Evolutionary conservation across 2,888 invertebrate species (phyloP).

Genomic region (Sisyra terminalis): DNA sequence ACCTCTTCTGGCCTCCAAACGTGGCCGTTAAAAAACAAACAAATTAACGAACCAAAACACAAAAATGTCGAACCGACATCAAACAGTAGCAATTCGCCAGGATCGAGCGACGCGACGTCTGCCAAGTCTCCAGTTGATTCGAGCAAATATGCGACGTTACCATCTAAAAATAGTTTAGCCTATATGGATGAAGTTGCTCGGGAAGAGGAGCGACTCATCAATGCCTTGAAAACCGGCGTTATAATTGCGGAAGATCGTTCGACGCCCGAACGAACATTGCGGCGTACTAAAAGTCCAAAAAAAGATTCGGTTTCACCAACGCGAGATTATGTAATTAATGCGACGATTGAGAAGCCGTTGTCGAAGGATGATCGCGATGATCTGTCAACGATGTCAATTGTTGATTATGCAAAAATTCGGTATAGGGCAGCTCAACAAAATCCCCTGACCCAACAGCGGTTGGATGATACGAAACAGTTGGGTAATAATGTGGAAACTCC

Average conservation of each 20-base stretch:
- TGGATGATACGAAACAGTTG: conserved; percentile 18
- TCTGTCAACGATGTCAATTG: conserved; percentile 31
- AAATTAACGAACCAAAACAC: conserved; percentile 17
- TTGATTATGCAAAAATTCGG: conserved; percentile 47
- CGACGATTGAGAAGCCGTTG: conserved; percentile 17
- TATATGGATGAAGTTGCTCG: conserved; percentile 54
- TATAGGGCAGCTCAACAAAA: conserved; percentile 39
- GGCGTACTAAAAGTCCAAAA: neutral
- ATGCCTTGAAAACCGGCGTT: conserved; percentile 59
- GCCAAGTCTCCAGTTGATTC: conserved; percentile 11
- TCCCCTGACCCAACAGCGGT: conserved; percentile 25
- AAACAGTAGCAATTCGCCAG: conserved; percentile 8
- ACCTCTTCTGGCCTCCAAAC: conserved; percentile 29
- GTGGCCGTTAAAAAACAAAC: conserved; percentile 43
- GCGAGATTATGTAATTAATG: conserved; percentile 25
- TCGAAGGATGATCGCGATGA: conserved; percentile 21
- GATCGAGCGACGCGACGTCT: conserved; percentile 6
- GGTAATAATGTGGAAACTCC: conserved; percentile 10
- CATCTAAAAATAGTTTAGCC: conserved; percentile 12
- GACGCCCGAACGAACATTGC: conserved; percentile 11
- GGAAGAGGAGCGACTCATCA: conserved; percentile 62
- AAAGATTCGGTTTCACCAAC: neutral
- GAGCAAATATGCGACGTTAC: conserved; percentile 13
- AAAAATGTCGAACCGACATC: conserved; percentile 4
- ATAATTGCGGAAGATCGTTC: conserved; percentile 34